Percentiles rank a stretch among this genome's conserved stretches.
phyloP scores from a whole-genome alignment of 2,113 vertebrate species.

The Motacilla tschutschensis region DNA sequence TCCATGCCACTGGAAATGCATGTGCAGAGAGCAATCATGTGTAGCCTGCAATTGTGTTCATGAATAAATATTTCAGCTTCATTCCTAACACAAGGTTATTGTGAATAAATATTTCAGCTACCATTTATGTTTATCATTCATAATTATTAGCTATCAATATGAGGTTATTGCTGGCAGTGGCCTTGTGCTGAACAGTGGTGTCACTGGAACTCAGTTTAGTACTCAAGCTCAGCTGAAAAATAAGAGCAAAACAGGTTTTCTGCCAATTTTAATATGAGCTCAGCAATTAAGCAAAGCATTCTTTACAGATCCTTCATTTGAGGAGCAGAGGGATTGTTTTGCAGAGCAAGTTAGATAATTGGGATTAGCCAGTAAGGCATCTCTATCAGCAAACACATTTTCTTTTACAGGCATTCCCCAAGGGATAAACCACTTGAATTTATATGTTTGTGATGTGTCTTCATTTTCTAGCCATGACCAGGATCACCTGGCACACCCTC shows the following conservation, averaged over 20 bases:
- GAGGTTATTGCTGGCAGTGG: neutral
- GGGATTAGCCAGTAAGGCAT: neutral
- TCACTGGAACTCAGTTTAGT: neutral
- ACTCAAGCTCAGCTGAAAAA: neutral
- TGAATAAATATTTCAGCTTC: slow-evolving; percentile 8
- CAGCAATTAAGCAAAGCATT: neutral
- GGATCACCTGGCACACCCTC: neutral
- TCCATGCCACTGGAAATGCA: neutral
- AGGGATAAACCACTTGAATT: neutral
- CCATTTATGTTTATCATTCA: neutral
- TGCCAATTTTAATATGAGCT: neutral
- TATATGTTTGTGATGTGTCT: neutral
- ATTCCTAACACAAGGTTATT: neutral
- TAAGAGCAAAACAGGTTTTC: neutral
- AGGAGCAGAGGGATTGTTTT: neutral
- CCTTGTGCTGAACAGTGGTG: neutral
- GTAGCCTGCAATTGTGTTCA: neutral
- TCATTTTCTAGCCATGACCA: neutral
- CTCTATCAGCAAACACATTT: neutral
- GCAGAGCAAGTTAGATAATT: neutral
- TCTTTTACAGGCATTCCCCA: neutral
- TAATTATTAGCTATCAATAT: neutral
- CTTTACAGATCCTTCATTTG: neutral
- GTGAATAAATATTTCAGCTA: neutral
- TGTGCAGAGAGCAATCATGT: neutral